Base-by-base conservation (phyloP, 2,113 vertebrate species). In the Periophthalmodon schlosseri region DNA sequence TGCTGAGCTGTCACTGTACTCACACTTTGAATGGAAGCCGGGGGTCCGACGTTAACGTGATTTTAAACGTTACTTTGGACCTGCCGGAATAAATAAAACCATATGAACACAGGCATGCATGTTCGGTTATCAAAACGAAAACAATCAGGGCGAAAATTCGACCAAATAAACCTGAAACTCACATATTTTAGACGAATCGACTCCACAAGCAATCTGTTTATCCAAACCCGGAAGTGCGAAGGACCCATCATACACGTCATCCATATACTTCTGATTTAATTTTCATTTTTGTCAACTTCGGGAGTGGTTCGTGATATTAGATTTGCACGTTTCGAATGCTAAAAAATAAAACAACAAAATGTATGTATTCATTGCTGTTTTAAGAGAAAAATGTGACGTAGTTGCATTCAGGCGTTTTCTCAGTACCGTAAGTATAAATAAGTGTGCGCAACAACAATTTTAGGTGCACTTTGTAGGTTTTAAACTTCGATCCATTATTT, bases 41-140 rank as follows among this genome's bases (percentile, higher is more conserved):
- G 58, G 94, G 94, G 36, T 95, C 94, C 91, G 94, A 95, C 85
- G 94, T 95, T 82, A 95, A 84, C 2, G 94, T 95, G 83, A 95
- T 95, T 93, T 95, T 95, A 94, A 95, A 95, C 81, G 93, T 95
- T 73, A 95, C 93, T 89, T 95, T 95, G 71, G 94, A 94, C 94
- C 94, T 95, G 74, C 80, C 4, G 52, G 56, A 81, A 33, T 33
- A 5, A 34, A 72, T 0, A 5, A 60, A 14, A 56, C 0, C 72
- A 2, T 8, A 2, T 49, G 39, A 68, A 23, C 4, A 68, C 11
- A 39, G n/a, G 5, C 0, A 1, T 0, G 0, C 0, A 39, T 50
- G 11, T 21, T 7, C 4, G 12, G 0, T 6, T 11, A 24, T 4
- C 0, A 21, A 54, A 3, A 33, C 0, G 15, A 7, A 49, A 61